phyloP scores from a whole-genome alignment of 2,888 invertebrate genomes.

The Ennomos quercinarius region DNA sequence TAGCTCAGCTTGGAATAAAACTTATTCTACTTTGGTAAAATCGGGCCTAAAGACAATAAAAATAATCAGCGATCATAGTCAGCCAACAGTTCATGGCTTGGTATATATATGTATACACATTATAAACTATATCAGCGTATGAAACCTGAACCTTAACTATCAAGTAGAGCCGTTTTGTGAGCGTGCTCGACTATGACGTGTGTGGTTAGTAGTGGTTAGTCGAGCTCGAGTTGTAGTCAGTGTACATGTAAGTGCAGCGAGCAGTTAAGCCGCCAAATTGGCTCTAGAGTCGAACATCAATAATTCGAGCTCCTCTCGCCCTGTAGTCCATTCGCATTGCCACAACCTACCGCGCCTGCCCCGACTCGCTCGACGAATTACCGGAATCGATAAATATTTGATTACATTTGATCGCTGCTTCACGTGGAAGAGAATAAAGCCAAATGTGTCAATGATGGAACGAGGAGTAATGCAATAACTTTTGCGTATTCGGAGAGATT shows the following conservation, averaged over 20 bases:
- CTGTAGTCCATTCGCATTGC: slow-evolving; percentile 41
- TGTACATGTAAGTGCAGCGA: slow-evolving; percentile 30
- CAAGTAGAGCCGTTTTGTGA: slow-evolving; percentile 11
- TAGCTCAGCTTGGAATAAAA: no score
- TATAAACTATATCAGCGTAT: not conserved
- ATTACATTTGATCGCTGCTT: slow-evolving; percentile 54
- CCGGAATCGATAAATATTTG: slow-evolving; percentile 63
- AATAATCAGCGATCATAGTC: no score
- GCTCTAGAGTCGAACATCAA: slow-evolving; percentile 50
- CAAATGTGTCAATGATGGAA: slow-evolving; percentile 45
- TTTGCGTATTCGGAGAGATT: slow-evolving; percentile 14
- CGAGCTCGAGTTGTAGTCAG: slow-evolving; percentile 13
- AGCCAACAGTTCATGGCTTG: not conserved
- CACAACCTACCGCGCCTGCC: slow-evolving; percentile 38
- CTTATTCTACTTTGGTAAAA: no score
- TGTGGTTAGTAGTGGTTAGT: slow-evolving; percentile 1
- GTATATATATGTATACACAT: no score
- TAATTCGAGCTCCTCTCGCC: slow-evolving; percentile 55
- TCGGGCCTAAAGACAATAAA: no score
- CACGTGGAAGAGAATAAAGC: slow-evolving; percentile 44
- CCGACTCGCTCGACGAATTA: slow-evolving; percentile 58
- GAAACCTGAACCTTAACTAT: slow-evolving; percentile 13
- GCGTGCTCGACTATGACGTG: slow-evolving; percentile 1
- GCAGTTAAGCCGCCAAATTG: slow-evolving; percentile 42
- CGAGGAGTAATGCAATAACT: slow-evolving; percentile 24